Percentiles rank a stretch among this genome's conserved stretches.
phyloP scores from a whole-genome alignment of 2,113 vertebrate genomes.

The Dascyllus trimaculatus region DNA sequence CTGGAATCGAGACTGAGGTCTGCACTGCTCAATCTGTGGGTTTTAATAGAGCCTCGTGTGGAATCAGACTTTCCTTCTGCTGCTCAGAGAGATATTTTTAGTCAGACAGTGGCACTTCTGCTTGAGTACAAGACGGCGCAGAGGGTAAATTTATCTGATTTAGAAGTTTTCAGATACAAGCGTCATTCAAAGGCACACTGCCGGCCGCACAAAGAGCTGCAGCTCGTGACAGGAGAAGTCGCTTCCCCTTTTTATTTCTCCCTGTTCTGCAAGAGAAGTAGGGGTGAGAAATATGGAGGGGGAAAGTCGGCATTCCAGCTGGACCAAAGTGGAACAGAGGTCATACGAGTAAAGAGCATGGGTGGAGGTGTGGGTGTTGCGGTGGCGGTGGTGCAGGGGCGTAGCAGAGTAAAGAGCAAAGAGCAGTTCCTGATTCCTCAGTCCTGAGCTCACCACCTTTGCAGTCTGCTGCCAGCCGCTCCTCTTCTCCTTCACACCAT shows the following conservation, averaged over 20 bases:
- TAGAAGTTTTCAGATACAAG: slow-evolving; percentile 7
- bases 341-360: slow-evolving; percentile 51
- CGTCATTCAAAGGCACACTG: slow-evolving; percentile 17
- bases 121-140: slow-evolving; percentile 48
- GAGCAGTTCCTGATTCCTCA: slow-evolving; percentile 81
- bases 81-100: slow-evolving; percentile 67
- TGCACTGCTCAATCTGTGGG: slow-evolving; percentile 67
- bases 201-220: slow-evolving; percentile 30
- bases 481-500: slow-evolving; percentile 72
- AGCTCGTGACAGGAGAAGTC: slow-evolving; percentile 24
- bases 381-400: slow-evolving; percentile 67
- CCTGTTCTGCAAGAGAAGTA: slow-evolving; percentile 40
- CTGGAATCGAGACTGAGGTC: slow-evolving; percentile 61
- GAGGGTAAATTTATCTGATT: slow-evolving; percentile 43
- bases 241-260: slow-evolving; percentile 43
- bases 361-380: slow-evolving; percentile 75
- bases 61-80: slow-evolving; percentile 73
- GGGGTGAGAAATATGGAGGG: slow-evolving; percentile 47
- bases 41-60: slow-evolving; percentile 70
- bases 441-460: slow-evolving; percentile 82
- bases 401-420: slow-evolving; percentile 69
- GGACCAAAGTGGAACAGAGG: slow-evolving; percentile 65
- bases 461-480: slow-evolving; percentile 66
- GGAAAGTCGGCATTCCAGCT: slow-evolving; percentile 73
- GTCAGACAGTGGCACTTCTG: slow-evolving; percentile 58